Conservation (phyloP, 2,113 vertebrate species). For the Laticauda laticaudata region DNA sequence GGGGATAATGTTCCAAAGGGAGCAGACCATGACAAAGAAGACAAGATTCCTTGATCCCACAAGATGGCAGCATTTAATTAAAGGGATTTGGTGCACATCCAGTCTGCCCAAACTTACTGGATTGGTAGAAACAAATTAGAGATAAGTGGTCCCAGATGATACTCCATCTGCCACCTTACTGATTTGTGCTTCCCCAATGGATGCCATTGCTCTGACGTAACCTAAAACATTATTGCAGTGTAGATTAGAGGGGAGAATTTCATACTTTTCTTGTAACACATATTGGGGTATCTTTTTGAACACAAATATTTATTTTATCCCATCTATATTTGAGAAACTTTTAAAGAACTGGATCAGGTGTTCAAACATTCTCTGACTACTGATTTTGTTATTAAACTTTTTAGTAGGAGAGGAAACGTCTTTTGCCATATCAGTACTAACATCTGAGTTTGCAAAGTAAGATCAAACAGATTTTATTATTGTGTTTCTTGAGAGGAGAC, state of each 20-base stretch:
- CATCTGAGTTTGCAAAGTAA: slow-evolving; percentile 56
- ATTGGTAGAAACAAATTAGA: background rate
- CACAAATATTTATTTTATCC: slow-evolving; percentile 56
- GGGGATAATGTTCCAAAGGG: background rate
- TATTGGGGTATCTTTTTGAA: slow-evolving; percentile 33
- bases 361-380: slow-evolving; percentile 61
- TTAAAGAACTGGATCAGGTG: slow-evolving; percentile 68
- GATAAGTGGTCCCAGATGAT: background rate
- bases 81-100: background rate
- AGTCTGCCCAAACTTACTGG: background rate
- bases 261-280: slow-evolving; percentile 11
- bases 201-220: background rate
- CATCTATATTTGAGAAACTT: slow-evolving; percentile 57
- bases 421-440: slow-evolving; percentile 59
- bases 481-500: slow-evolving; percentile 32
- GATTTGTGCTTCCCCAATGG: background rate
- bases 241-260: background rate
- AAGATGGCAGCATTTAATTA: background rate
- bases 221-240: background rate
- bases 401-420: slow-evolving; percentile 43
- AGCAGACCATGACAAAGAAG: background rate
- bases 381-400: slow-evolving; percentile 38
- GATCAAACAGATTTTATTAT: slow-evolving; percentile 56
- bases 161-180: background rate
- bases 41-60: background rate